Conservation (phyloP, 2,797 vertebrate species). For the Smutsia temminckii region DNA sequence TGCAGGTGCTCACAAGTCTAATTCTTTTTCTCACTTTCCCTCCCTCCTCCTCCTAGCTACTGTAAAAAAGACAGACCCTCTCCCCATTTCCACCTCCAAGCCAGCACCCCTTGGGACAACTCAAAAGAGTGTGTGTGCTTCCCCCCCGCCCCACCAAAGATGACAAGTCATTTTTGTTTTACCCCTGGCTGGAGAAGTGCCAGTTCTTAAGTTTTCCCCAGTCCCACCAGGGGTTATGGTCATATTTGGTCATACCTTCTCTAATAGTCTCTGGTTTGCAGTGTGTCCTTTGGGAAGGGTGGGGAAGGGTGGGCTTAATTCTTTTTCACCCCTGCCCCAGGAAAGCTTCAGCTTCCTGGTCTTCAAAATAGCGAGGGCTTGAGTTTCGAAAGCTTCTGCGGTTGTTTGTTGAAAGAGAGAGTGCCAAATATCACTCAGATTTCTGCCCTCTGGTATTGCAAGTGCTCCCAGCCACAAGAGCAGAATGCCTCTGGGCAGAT, state of each 20-base stretch:
- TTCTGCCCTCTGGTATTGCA: constrained; percentile 59
- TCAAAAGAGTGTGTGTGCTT: background rate
- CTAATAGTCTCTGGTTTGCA: constrained; percentile 24
- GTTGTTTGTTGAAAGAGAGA: constrained; percentile 68
- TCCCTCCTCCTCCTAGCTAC: background rate
- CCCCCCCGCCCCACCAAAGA: background rate
- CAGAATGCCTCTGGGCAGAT: background rate
- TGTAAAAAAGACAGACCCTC: background rate
- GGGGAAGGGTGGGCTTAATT: background rate
- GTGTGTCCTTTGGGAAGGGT: constrained; percentile 24
- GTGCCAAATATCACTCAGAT: constrained; percentile 70
- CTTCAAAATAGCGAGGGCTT: constrained; percentile 34
- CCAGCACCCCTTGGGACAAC: background rate
- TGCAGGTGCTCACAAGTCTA: constrained; percentile 46
- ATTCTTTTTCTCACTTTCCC: background rate
- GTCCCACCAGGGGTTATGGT: background rate
- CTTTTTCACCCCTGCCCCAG: constrained; percentile 35
- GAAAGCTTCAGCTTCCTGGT: constrained; percentile 55
- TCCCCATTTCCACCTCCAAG: background rate
- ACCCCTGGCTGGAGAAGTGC: constrained; percentile 23
- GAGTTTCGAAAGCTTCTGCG: constrained; percentile 38
- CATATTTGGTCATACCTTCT: constrained; percentile 23
- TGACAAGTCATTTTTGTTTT: constrained; percentile 41
- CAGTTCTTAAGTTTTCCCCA: constrained; percentile 23
- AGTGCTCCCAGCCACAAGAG: background rate